Evolutionary conservation across 2,113 vertebrate species (phyloP), one percentile per base, ranked within the genome.

Genomic region (Marmota monax): DNA sequence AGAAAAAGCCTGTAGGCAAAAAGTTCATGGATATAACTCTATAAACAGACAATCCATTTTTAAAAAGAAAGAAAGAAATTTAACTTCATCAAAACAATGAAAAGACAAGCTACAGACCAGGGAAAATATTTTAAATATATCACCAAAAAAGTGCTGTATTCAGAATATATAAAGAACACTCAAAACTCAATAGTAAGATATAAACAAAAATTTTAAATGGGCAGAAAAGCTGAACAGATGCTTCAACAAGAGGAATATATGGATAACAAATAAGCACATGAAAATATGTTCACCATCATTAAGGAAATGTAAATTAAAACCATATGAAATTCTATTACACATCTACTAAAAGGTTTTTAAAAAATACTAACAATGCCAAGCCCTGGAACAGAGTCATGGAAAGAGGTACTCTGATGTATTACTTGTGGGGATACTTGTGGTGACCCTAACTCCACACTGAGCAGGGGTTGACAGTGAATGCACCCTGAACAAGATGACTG

Each of bases 171-270:
- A 56, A 84, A 65, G 27, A 72, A 93, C 53, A 65, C 7, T 78
- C 42, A n/a, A 78, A 93, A 84, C 7, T 76, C 39, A 16, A 39
- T 8, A 61, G 84, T 76, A 83, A 82, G 39, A 92, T 76, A 82
- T 18, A 74, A 95, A 87, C 56, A 95, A 79, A 48, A 87, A 45
- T 87, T 74, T 56, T n/a, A 86, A 82, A 67, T 37, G 58, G 32
- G 17, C n/a, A 63, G 48, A 80, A 65, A 20, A 92, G 72, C 34
- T 73, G 53, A 86, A 86, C 11, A 74, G 29, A 70, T 25, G 37
- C 17, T 48, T 90, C 32, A 78, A 84, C 56, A 87, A 86, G 74
- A 2, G 61, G 37, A 95, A 87, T 10, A 53, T 27, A n/a, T 37
- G 67, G n/a, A 56, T 92, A 32, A 82, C 53, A 84, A 88, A 88